A percentile compares a stretch with the other conserved stretches of the same genome.
Evolutionary conservation across 1,140 invertebrate genomes (phyloP).

Genomic region (Neodiprion pinetum): DNA sequence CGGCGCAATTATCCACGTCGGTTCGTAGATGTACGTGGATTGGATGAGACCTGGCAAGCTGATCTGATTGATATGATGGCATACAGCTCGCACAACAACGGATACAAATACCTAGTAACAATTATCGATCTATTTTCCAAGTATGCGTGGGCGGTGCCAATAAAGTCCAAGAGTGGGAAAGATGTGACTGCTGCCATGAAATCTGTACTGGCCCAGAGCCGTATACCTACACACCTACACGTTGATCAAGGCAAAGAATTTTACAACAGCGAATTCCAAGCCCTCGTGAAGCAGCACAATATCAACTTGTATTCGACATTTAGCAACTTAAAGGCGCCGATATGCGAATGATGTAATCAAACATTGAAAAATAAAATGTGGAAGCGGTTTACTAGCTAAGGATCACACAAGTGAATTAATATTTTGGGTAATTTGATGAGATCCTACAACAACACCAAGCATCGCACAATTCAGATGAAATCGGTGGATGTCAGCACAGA

Average conservation of each 20-base stretch:
- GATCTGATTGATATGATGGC: too few relatives aligned
- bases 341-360: conserved; percentile 56
- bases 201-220: conserved; percentile 35
- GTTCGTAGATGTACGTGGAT: too few relatives aligned
- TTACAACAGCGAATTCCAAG: conserved; percentile 42
- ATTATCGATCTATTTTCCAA: not conserved
- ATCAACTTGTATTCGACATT: conserved; percentile 50
- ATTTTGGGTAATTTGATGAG: too few relatives aligned
- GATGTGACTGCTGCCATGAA: not conserved
- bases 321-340: conserved; percentile 51
- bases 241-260: conserved; percentile 57
- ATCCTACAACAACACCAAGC: too few relatives aligned
- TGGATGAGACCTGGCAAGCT: too few relatives aligned
- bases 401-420: too few relatives aligned
- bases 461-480: too few relatives aligned
- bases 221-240: conserved; percentile 41
- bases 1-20: too few relatives aligned
- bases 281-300: conserved; percentile 43
- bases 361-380: conserved; percentile 35
- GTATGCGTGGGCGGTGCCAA: not conserved
- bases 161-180: too few relatives aligned
- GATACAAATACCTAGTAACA: too few relatives aligned
- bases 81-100: too few relatives aligned
- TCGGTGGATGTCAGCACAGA: too few relatives aligned
- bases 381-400: conserved; percentile 46